Percentiles rank a stretch among this genome's conserved stretches.
phyloP scores from a whole-genome alignment of 2,113 vertebrate species.

The Dunckerocampus dactyliophorus region DNA sequence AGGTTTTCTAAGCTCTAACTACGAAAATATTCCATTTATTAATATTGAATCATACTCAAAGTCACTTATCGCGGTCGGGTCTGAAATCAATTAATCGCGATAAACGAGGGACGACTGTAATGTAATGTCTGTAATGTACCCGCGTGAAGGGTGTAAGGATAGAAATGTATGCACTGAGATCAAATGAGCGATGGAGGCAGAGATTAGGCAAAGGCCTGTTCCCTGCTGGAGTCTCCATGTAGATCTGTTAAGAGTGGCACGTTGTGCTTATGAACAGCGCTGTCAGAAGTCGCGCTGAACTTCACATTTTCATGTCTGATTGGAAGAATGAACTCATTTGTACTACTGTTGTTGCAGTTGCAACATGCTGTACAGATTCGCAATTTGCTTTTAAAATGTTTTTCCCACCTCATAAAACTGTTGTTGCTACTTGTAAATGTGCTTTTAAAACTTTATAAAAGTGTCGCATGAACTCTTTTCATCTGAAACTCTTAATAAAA shows the following conservation, averaged over 20 bases:
- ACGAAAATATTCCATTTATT: too few relatives aligned
- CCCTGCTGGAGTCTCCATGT: constrained; percentile 45
- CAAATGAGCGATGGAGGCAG: constrained; percentile 35
- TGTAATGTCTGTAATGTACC: too few relatives aligned
- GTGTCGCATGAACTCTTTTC: neutral
- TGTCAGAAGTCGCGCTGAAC: constrained; percentile 38
- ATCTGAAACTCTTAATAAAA: constrained; percentile 11
- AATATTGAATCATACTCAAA: too few relatives aligned
- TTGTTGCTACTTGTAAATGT: constrained; percentile 1
- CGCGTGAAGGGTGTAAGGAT: constrained; percentile 18
- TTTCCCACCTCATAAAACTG: constrained; percentile 9
- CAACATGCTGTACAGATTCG: constrained; percentile 17
- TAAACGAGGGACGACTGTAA: too few relatives aligned
- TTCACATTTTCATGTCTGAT: constrained; percentile 50
- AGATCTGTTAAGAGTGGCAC: constrained; percentile 62
- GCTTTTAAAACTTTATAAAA: neutral
- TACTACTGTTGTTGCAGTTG: constrained; percentile 18
- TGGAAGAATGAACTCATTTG: constrained; percentile 34
- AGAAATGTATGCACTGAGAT: constrained; percentile 28
- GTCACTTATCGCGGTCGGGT: too few relatives aligned
- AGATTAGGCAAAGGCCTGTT: constrained; percentile 49
- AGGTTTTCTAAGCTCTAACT: too few relatives aligned
- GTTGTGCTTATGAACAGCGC: constrained; percentile 50
- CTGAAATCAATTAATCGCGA: too few relatives aligned
- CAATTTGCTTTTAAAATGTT: constrained; percentile 7